Evolutionary conservation across 2,797 vertebrate genomes (phyloP).

Genomic region (Aphelocoma californica): DNA sequence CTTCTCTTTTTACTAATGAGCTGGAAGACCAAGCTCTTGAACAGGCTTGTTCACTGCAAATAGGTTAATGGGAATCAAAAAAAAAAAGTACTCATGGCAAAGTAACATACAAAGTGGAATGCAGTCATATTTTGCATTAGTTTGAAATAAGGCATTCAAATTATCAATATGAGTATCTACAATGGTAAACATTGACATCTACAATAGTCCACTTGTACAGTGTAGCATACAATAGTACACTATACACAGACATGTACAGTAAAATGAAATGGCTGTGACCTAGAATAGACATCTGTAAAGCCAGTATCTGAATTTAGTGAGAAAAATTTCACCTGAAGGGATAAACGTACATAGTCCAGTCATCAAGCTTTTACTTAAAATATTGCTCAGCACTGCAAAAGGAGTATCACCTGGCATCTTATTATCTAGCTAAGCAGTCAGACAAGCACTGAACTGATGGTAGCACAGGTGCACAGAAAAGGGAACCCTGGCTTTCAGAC

Average conservation of each 20-base stretch:
- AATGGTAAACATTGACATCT: background rate
- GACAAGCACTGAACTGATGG: background rate
- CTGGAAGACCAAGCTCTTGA: background rate
- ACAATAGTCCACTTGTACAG: background rate
- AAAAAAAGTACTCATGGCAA: background rate
- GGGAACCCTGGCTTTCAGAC: background rate
- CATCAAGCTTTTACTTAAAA: background rate
- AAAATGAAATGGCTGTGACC: background rate
- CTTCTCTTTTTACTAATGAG: background rate
- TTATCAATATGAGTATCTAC: background rate
- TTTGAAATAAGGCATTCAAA: background rate
- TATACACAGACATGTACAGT: background rate
- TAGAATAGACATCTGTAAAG: background rate
- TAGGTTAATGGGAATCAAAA: background rate
- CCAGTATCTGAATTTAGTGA: background rate
- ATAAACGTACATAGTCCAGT: background rate
- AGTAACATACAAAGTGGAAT: background rate
- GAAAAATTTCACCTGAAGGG: background rate
- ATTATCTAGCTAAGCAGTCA: background rate
- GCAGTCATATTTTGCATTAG: background rate
- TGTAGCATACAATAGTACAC: background rate
- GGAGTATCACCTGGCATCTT: background rate
- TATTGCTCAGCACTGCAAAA: background rate
- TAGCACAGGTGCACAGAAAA: accelerated
- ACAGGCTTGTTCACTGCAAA: background rate